Conservation (phyloP, 2,113 vertebrate species). For the Albula goreensis region DNA sequence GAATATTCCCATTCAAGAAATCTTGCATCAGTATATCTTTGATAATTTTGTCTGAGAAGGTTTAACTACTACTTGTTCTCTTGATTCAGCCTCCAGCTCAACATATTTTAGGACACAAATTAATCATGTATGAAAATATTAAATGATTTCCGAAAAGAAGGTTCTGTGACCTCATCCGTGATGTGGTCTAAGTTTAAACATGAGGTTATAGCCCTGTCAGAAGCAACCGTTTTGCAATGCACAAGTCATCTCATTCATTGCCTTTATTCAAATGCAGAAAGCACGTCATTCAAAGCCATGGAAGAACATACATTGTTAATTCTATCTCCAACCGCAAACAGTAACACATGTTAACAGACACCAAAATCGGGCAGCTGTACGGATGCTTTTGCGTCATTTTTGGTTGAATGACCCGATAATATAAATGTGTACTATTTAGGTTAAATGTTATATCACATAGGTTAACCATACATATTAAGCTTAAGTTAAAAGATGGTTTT, state of each 20-base stretch:
- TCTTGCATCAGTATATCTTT: background rate
- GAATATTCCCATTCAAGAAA: background rate
- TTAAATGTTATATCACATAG: no score
- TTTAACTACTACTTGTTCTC: background rate
- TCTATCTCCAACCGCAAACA: background rate
- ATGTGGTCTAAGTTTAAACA: background rate
- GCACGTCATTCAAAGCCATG: background rate
- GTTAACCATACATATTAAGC: background rate
- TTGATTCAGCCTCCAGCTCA: background rate
- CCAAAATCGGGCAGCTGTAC: background rate
- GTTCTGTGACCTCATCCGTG: background rate
- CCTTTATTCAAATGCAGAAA: no score
- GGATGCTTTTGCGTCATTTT: no score
- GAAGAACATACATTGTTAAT: background rate
- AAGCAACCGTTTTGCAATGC: background rate
- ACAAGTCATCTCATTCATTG: no score
- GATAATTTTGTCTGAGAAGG: background rate
- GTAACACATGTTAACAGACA: background rate
- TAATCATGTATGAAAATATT: background rate
- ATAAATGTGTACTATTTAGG: no score
- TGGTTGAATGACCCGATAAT: no score
- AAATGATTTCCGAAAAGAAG: background rate
- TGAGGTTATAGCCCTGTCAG: background rate
- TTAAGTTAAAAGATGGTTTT: background rate
- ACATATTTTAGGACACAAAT: background rate